These are phyloP conservation scores for Petrolisthes manimaculis DNA, from an alignment of 2,888 invertebrate species.

Conservation along the genomic window DNA sequence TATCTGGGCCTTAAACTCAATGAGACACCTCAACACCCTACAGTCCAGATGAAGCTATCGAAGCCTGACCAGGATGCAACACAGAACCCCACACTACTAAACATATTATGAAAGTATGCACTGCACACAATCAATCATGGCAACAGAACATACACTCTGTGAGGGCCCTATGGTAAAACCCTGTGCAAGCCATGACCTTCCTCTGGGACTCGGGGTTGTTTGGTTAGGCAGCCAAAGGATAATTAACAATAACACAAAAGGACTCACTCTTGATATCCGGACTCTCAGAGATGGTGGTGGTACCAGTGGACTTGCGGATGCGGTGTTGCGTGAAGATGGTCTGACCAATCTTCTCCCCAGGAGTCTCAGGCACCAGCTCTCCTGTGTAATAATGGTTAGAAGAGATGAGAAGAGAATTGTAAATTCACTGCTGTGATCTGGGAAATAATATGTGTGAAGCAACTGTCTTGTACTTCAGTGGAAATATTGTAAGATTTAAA, in stretches of 20 bases:
- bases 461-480: too few relatives aligned
- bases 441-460: too few relatives aligned
- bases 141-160: neutral
- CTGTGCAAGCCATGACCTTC: neutral
- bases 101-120: too few relatives aligned
- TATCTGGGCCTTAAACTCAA: too few relatives aligned
- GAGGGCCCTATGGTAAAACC: neutral
- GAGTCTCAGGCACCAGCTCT: constrained; percentile 55
- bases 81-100: too few relatives aligned
- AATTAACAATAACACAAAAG: neutral
- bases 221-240: neutral
- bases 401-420: too few relatives aligned
- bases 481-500: too few relatives aligned
- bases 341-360: constrained; percentile 41
- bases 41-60: too few relatives aligned
- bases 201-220: neutral
- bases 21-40: too few relatives aligned
- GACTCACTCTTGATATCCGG: constrained; percentile 64
- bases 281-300: constrained; percentile 52
- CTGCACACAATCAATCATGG: too few relatives aligned
- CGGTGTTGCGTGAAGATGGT: constrained; percentile 44
- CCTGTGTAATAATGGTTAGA: neutral
- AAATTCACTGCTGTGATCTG: too few relatives aligned
- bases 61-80: too few relatives aligned
- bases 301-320: constrained; percentile 45